Evolutionary conservation across 2,797 vertebrate species (phyloP).

Genomic region (Tarsius wallacei): DNA sequence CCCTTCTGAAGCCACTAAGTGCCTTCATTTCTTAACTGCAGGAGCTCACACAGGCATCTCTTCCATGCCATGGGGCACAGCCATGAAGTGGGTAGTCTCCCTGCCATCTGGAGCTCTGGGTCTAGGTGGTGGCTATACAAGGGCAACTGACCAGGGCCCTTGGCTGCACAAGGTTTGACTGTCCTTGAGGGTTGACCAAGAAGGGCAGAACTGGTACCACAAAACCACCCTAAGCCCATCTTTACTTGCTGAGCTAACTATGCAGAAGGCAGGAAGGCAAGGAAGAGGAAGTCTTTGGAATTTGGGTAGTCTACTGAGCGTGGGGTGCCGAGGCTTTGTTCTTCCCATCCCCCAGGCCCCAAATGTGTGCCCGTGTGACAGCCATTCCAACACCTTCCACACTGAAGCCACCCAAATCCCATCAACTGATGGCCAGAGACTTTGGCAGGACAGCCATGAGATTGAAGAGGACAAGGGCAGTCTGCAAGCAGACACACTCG

Average conservation of each 20-base stretch:
- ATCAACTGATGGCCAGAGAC: background rate
- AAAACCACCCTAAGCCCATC: background rate
- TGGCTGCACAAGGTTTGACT: background rate
- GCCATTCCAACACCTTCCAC: background rate
- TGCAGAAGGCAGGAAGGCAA: background rate
- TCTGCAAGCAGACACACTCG: accelerated
- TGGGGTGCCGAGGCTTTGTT: background rate
- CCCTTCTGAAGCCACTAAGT: background rate
- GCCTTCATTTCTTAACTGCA: background rate
- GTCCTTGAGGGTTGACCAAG: accelerated
- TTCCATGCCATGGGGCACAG: background rate
- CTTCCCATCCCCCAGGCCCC: background rate
- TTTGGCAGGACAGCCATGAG: background rate
- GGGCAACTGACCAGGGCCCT: background rate
- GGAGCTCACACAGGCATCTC: background rate
- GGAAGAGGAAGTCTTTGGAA: background rate
- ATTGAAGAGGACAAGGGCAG: no score
- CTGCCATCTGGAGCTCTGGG: background rate
- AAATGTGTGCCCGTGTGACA: background rate
- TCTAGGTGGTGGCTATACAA: background rate
- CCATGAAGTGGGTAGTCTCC: background rate
- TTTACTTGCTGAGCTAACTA: background rate
- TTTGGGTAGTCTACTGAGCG: background rate
- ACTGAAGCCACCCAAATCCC: background rate
- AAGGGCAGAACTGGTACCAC: background rate